Evolutionary conservation across 2,888 invertebrate species (phyloP), one percentile per base, ranked within the genome.

Genomic region (Hypsopygia costalis): DNA sequence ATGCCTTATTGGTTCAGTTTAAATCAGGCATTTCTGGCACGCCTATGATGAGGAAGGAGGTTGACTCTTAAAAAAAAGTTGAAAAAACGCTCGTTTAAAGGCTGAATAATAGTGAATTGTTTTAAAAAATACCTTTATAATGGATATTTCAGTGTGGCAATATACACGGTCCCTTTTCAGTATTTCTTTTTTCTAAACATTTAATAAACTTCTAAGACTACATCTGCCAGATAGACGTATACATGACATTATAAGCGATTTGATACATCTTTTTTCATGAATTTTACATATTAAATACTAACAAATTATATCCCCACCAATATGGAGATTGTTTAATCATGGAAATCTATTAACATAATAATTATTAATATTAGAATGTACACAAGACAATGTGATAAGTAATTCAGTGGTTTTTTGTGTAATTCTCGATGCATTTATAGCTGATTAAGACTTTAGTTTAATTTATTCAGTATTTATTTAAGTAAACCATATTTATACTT

Each of bases 301-400:
- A 60, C 52, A 57, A 51, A 54, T 45, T 44, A 46, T 57, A 50
- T 66, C 72, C 77, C 75, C 78, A 78, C 78, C 78, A 74, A 69
- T 40, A 56, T 43, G 56, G 57, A 53, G 62, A 58, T 55, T 52
- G 51, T 54, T 51, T 47, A 47, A 54, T 33, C 28, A 38, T 33
- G 33, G 32, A 28, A 32, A 33, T 27, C 12, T 16, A 22, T 48
- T 43, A 44, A 44, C 49, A 49, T 34, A 46, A 31, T 40, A 48
- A 59, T 55, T 52, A 54, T 58, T 54, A 58, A 41, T 29, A 41
- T 51, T 54, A 66, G 58, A 58, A 68, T 68, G 71, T 80, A 81
- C 81, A 83, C 81, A 80, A 79, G 74, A 75, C 65, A 69, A 81
- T 88, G 86, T 86, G 86, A 86, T 87, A 87, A 75, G 74, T 54